A percentile compares a stretch with the other conserved stretches of the same genome.
Conservation (phyloP, 2,797 vertebrate genomes). For the Acestrorhynchus altus region DNA sequence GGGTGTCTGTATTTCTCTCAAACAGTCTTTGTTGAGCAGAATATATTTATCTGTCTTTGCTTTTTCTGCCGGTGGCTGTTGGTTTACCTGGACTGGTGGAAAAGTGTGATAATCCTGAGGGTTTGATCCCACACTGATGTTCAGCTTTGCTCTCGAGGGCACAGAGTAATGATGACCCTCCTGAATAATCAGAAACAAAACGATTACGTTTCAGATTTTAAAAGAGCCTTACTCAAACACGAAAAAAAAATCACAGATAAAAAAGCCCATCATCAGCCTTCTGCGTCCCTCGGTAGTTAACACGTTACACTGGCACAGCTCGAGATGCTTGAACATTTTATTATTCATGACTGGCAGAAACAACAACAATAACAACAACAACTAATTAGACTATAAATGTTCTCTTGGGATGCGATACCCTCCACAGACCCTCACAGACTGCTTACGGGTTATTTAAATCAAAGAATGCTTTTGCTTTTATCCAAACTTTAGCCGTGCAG, state of each 20-base stretch:
- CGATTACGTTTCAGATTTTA: slow-evolving; percentile 41
- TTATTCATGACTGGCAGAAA: slow-evolving; percentile 51
- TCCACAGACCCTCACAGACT: slow-evolving; percentile 40
- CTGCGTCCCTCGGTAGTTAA: slow-evolving; percentile 41
- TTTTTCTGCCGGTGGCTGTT: slow-evolving; percentile 12
- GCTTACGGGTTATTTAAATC: slow-evolving; percentile 44
- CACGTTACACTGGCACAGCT: slow-evolving; percentile 28
- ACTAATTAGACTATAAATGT: slow-evolving; percentile 51
- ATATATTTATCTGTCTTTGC: slow-evolving; percentile 23
- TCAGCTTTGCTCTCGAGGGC: slow-evolving; percentile 24
- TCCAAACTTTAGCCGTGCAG: slow-evolving; percentile 34
- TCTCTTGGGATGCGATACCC: slow-evolving; percentile 40
- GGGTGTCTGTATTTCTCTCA: background rate
- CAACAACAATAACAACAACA: slow-evolving; percentile 37
- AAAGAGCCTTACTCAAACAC: slow-evolving; percentile 38
- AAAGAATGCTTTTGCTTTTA: slow-evolving; percentile 29
- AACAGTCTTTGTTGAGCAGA: background rate
- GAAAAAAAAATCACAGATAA: slow-evolving; percentile 12
- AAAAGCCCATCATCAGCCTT: slow-evolving; percentile 42
- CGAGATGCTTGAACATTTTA: slow-evolving; percentile 46
- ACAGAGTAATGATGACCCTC: slow-evolving; percentile 43
- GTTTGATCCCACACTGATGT: slow-evolving; percentile 15
- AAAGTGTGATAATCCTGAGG: slow-evolving; percentile 25
- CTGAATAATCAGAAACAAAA: slow-evolving; percentile 53
- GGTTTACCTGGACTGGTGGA: background rate